Base-by-base conservation (phyloP, 2,797 vertebrate genomes). In the Amazona finschi region DNA sequence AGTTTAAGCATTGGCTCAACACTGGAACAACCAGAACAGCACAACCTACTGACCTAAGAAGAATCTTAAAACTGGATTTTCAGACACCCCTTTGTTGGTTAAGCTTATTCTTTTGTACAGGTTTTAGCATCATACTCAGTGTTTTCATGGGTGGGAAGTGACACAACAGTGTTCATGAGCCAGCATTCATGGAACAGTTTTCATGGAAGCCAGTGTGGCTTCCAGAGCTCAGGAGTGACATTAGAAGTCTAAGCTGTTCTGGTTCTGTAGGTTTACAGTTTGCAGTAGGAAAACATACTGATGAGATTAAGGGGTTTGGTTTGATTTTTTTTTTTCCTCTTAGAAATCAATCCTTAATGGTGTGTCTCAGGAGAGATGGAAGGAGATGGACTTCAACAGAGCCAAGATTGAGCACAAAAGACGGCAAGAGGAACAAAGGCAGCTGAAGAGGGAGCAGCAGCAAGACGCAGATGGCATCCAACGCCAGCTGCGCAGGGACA, bases 391-490 rank as follows among this genome's bases (percentile, higher is more conserved):
- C 31, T 61, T 93, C 38, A 60, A 15, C 50, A 65, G 47, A 82
- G 87, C 60, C 67, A 89, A 89, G 93, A 77, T 1, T 61, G 89
- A 92, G 71, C 88, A 91, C 62, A 93, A 52, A 80, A 95, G 55
- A 67, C 9, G 22, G 53, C 93, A 93, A 64, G 76, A 90, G 38
- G 91, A 96, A 4, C 83, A 94, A 82, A 96, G 93, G 74, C 91
- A 78, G 71, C 80, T 65, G 84, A 93, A 89, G 72, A 95, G 79
- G 61, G n/a, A 93, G 50, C 91, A 94, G 76, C 91, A 96, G 87
- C 86, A 74, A 38, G 46, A 90, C 25, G 94, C 93, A 58, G 85
- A 91, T 8, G 30, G 47, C 46, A 66, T 55, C 46, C 55, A 0
- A 19, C 2, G 0, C 39, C 79, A 82, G 55, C 71, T 69, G 38